Percentiles rank a stretch among this genome's conserved stretches.
Conservation (phyloP, 2,797 vertebrate species). For the Oryzias sinensis region DNA sequence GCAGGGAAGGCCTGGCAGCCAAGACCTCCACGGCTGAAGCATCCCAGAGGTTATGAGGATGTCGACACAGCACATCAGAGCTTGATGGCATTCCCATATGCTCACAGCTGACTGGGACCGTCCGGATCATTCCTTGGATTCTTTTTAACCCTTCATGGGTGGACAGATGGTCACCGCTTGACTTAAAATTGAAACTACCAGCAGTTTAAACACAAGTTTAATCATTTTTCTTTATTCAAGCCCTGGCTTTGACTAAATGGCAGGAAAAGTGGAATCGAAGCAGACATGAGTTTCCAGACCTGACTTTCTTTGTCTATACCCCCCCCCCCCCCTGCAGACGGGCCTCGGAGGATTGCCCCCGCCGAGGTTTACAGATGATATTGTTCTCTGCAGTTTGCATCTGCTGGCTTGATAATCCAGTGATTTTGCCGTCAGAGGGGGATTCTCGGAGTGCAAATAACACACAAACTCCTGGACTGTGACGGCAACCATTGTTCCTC, state of each 20-base stretch:
- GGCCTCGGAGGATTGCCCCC: constrained; percentile 58
- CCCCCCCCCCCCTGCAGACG: constrained; percentile 6
- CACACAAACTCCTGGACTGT: constrained; percentile 88
- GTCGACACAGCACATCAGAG: constrained; percentile 84
- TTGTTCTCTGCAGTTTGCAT: constrained; percentile 76
- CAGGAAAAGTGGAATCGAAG: background rate
- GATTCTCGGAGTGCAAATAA: constrained; percentile 80
- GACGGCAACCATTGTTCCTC: constrained; percentile 89
- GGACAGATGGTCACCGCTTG: background rate
- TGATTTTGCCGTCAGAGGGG: constrained; percentile 76
- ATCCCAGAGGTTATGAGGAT: constrained; percentile 83
- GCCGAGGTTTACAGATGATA: constrained; percentile 54
- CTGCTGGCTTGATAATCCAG: constrained; percentile 81
- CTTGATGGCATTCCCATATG: constrained; percentile 85
- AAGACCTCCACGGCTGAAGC: constrained; percentile 80
- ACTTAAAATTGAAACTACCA: background rate
- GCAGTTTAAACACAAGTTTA: too few species aligned
- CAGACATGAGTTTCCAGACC: constrained; percentile 7
- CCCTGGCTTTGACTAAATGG: background rate
- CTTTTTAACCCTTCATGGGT: constrained; percentile 14
- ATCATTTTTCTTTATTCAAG: too few species aligned
- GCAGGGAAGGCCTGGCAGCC: constrained; percentile 43
- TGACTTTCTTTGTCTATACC: constrained; percentile 49
- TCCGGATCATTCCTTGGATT: constrained; percentile 21
- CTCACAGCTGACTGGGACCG: constrained; percentile 68